Base-by-base conservation (phyloP, 2,888 invertebrate species). In the Torymus tubicola region DNA sequence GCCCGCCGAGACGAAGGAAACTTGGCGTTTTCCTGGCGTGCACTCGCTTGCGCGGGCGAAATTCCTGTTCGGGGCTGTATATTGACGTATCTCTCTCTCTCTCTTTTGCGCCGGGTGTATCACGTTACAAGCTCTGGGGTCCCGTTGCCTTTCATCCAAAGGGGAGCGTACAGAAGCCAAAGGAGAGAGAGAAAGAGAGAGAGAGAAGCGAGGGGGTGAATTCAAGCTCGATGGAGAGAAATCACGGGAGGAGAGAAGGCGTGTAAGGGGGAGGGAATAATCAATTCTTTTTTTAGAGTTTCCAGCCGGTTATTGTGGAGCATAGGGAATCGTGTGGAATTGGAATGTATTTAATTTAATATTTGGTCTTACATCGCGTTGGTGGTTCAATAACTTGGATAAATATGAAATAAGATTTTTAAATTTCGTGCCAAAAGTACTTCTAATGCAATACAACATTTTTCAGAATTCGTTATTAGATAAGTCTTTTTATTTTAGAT, bases 91-190 rank as follows among this genome's bases (percentile, higher is more conserved):
- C 21, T 21, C 61, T 21, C n/a, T 42, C 42, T 42, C 42, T 42
- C 63, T 63, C 24, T 63, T 12, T 12, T 52, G 42, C 42, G 65
- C 52, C 31, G 64, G 42, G 52, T 58, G 24, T 76, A 69, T 76
- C 76, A 63, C 63, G 61, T 69, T 69, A 69, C 76, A 55, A 16
- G 68, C 75, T n/a, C 16, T 55, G 68, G 53, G 68, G 31, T 58
- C 63, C 31, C 63, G 11, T 52, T 16, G 14, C 50, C 73, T 68
- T 53, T 68, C 53, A 61, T 31, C 58, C 64, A 42, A 42, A 42
- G 13, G 18, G 50, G 12, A 14, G 50, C 18, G 12, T 5, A 50
- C 11, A 55, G 60, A 60, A 75, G 68, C 70, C 69, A 61, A 63
- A 63, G 76, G 61, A 52, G 13, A 4, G 42, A 42, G 42, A n/a